Conservation (phyloP, 2,113 vertebrate species). For the Gopherus evgoodei region DNA sequence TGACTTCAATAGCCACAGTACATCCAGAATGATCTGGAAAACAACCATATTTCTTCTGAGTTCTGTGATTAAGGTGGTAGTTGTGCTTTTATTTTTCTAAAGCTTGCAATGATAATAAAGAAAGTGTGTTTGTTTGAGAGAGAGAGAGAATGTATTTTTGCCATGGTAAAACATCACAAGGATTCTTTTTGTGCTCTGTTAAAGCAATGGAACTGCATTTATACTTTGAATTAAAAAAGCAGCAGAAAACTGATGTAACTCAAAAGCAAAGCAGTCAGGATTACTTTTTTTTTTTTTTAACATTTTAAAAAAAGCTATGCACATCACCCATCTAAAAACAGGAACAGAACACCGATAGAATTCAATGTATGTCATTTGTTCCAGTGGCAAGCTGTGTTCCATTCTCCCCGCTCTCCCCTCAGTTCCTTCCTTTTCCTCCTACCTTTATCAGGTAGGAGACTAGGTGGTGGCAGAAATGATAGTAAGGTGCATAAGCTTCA, state of each 20-base stretch:
- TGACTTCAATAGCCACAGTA: conserved; percentile 10
- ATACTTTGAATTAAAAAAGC: conserved; percentile 62
- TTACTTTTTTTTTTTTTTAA: conserved; percentile 50
- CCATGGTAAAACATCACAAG: conserved; percentile 40
- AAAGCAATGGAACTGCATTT: conserved; percentile 48
- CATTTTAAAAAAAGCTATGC: background rate
- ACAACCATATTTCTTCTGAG: conserved; percentile 24
- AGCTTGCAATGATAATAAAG: conserved; percentile 52
- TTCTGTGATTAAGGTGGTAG: conserved; percentile 6
- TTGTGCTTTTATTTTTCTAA: conserved; percentile 25
- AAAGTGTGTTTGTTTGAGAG: conserved; percentile 35
- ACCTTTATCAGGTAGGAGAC: conserved; percentile 17
- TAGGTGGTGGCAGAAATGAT: background rate
- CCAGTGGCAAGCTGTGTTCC: background rate
- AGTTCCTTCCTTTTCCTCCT: conserved; percentile 53
- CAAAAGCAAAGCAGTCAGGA: conserved; percentile 46
- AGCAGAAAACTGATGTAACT: background rate
- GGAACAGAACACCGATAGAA: conserved; percentile 7
- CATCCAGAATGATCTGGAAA: conserved; percentile 1
- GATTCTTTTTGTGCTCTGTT: conserved; percentile 28
- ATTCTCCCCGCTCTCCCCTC: conserved; percentile 3
- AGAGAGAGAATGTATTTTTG: background rate
- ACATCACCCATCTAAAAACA: conserved; percentile 19
- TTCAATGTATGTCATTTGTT: conserved; percentile 54
- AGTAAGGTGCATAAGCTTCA: conserved; percentile 26